Evolutionary conservation across 1,140 invertebrate species (phyloP), one percentile per base, ranked within the genome.

Genomic region (Wasmannia auropunctata): DNA sequence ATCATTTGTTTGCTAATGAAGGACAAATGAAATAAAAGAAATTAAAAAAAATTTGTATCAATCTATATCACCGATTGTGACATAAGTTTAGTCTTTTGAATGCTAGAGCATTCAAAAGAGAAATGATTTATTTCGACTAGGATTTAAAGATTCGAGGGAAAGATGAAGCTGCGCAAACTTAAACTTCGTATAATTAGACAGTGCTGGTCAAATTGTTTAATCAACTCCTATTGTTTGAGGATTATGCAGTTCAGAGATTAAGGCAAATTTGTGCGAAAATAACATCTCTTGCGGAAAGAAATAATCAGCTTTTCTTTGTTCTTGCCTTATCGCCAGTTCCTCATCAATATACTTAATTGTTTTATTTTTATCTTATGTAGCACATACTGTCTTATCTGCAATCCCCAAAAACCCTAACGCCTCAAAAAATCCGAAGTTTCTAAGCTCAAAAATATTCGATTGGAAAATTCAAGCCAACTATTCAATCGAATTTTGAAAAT

Each of bases 161-260:
- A 25, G 28, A 51, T 49, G 16, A 31, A 72, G 14, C 10, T 70
- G 19, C n/a, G 14, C 3, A 34, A 70, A 34, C 7, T 63, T 37
- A 37, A 63, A 63, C 62, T 65, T 65, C 10, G 34, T 11, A 22
- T 1, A 65, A 65, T 65, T 40, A 37, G 10, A 37, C 11, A 37
- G 34, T n/a, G n/a, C n/a, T 22, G 22, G n/a, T 40, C 1, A 65
- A 65, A 65, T 65, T 40, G n/a, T 70, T 70, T 70, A 49, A 70
- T 69, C 43, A 46, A 69, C 43, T 69, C 43, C 25, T 28, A 69
- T 46, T 69, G 43, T 69, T 69, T 28, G 25, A 69, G 7, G 16
- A 49, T 69, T 69, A 49, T 19, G 43, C 34, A 40, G 62, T 46
- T 49, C 40, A 43, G 7, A 69, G 22, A 28, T 49, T 69, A 69